Conservation (phyloP, 2,888 invertebrate genomes). For the Xylophagus ater region DNA sequence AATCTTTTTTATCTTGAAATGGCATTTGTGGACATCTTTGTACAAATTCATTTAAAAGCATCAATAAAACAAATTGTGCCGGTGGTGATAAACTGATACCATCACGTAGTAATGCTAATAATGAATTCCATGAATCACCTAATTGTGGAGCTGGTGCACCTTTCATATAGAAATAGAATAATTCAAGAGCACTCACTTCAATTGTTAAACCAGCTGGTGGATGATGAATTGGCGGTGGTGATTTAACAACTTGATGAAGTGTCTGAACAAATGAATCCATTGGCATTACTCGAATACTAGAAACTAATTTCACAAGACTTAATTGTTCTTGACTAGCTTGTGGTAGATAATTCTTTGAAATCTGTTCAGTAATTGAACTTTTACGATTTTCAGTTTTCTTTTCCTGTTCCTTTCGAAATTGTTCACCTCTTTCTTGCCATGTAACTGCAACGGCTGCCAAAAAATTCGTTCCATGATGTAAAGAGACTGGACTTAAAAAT, state of each 20-base stretch:
- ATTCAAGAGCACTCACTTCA: slow-evolving; percentile 71
- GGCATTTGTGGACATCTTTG: slow-evolving; percentile 60
- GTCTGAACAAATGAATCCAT: slow-evolving; percentile 74
- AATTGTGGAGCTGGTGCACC: slow-evolving; percentile 57
- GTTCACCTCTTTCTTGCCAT: slow-evolving; percentile 63
- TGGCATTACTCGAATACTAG: slow-evolving; percentile 71
- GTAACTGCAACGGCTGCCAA: slow-evolving; percentile 74
- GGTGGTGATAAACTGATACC: slow-evolving; percentile 59
- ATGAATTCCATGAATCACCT: slow-evolving; percentile 65
- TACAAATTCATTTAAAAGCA: slow-evolving; percentile 72
- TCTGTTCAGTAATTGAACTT: slow-evolving; percentile 28
- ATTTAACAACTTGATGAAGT: slow-evolving; percentile 68
- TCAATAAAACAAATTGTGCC: slow-evolving; percentile 66
- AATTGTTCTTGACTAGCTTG: slow-evolving; percentile 58
- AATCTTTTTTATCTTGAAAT: slow-evolving; percentile 66
- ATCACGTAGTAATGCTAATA: slow-evolving; percentile 64
- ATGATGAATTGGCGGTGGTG: slow-evolving; percentile 50
- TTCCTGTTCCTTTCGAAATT: slow-evolving; percentile 37
- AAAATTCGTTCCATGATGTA: slow-evolving; percentile 70
- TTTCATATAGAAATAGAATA: slow-evolving; percentile 64
- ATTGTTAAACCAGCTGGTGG: slow-evolving; percentile 51
- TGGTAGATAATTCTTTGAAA: slow-evolving; percentile 32
- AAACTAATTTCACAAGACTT: slow-evolving; percentile 65
- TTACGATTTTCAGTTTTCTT: slow-evolving; percentile 15
- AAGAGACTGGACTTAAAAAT: slow-evolving; percentile 71